phyloP scores from a whole-genome alignment of 2,797 vertebrate genomes.

The Spinibarbus caldwelli region DNA sequence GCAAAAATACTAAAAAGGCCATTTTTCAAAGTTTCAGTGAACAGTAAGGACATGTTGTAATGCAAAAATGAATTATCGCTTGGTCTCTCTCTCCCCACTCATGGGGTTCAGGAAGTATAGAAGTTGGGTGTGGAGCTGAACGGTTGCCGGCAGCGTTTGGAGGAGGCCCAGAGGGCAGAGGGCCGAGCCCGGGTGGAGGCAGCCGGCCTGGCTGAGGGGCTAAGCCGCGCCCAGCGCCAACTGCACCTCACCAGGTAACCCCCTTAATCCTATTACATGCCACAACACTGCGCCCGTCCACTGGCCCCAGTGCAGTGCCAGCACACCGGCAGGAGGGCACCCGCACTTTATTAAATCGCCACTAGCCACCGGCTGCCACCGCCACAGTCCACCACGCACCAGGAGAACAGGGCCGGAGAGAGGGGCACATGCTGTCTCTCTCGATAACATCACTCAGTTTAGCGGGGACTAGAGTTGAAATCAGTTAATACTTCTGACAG shows the following conservation, averaged over 20 bases:
- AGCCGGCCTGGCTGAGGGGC: slow-evolving; percentile 92
- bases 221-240: slow-evolving; percentile 93
- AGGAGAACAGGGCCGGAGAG: slow-evolving; percentile 67
- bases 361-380: slow-evolving; percentile 72
- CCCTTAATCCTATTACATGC: slow-evolving; percentile 90
- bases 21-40: not conserved
- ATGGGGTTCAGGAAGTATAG: slow-evolving; percentile 91
- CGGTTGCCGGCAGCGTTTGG: slow-evolving; percentile 88
- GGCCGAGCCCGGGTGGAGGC: slow-evolving; percentile 89
- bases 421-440: slow-evolving; percentile 44
- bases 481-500: not conserved
- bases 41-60: not conserved
- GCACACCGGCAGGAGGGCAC: slow-evolving; percentile 49
- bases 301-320: slow-evolving; percentile 68
- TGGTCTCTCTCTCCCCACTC: slow-evolving; percentile 63
- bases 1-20: not conserved
- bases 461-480: not conserved
- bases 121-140: slow-evolving; percentile 88
- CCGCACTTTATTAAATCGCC: slow-evolving; percentile 62
- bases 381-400: slow-evolving; percentile 76
- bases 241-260: slow-evolving; percentile 98
- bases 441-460: slow-evolving; percentile 48
- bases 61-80: not conserved
- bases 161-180: slow-evolving; percentile 90
- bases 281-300: slow-evolving; percentile 76